Conservation (phyloP, 2,797 vertebrate genomes). For the Fistularia commersonii region DNA sequence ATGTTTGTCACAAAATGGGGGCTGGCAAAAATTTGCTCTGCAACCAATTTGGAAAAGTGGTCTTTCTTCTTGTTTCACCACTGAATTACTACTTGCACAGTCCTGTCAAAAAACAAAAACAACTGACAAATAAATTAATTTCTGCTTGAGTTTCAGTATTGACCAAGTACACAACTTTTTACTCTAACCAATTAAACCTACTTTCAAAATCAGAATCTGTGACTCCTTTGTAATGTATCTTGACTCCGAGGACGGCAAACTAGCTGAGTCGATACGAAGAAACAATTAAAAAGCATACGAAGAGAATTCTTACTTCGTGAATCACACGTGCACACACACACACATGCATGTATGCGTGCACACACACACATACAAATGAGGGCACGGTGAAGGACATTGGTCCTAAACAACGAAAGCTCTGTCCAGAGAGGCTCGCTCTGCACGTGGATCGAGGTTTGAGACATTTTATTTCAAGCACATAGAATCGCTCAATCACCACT, state of each 20-base stretch:
- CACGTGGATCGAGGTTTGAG: constrained; percentile 35
- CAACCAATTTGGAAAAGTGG: constrained; percentile 29
- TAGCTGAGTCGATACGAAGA: no score
- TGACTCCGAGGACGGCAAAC: no score
- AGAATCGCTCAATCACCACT: constrained; percentile 62
- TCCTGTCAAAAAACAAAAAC: constrained; percentile 8
- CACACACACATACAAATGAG: constrained; percentile 18
- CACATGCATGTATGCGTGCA: neutral
- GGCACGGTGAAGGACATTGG: constrained; percentile 54
- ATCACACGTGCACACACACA: neutral
- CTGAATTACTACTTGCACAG: constrained; percentile 3
- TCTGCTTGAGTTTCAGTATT: neutral
- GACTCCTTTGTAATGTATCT: no score
- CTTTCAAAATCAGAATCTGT: no score
- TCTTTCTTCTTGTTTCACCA: constrained; percentile 1
- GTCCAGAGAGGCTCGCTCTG: constrained; percentile 18
- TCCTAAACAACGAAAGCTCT: constrained; percentile 45
- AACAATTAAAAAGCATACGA: no score
- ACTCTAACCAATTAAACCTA: constrained; percentile 23
- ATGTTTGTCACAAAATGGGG: constrained; percentile 18
- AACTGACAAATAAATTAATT: constrained; percentile 18
- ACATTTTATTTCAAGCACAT: constrained; percentile 44
- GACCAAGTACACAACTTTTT: constrained; percentile 1
- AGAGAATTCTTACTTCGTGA: neutral
- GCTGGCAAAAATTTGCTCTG: constrained; percentile 7